Evolutionary conservation across 2,797 vertebrate species (phyloP).

Genomic region (Microtus obscurus): DNA sequence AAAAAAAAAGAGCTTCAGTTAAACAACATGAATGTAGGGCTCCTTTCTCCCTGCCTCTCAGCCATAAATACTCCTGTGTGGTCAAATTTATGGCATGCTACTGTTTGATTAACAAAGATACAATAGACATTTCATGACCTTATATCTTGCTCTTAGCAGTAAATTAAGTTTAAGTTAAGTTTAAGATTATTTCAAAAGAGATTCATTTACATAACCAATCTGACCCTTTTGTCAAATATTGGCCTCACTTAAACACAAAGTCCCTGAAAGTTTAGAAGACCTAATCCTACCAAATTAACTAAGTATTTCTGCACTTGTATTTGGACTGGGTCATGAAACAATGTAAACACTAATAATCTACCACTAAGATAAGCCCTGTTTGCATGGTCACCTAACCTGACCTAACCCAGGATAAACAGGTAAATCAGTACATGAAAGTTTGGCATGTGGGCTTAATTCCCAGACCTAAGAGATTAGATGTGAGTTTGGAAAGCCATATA

Average conservation of each 20-base stretch:
- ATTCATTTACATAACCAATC: not conserved
- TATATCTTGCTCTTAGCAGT: slow-evolving; percentile 45
- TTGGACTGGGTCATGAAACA: slow-evolving; percentile 53
- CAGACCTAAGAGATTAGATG: slow-evolving; percentile 76
- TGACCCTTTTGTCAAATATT: slow-evolving; percentile 69
- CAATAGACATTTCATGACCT: not conserved
- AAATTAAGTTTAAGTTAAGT: slow-evolving; percentile 45
- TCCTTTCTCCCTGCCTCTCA: not conserved
- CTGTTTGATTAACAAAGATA: slow-evolving; percentile 33
- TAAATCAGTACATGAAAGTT: slow-evolving; percentile 69
- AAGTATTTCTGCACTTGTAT: slow-evolving; percentile 60
- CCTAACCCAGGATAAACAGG: slow-evolving; percentile 64
- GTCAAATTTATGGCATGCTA: slow-evolving; percentile 36
- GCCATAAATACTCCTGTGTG: not conserved
- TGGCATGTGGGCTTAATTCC: slow-evolving; percentile 70
- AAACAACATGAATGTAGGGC: slow-evolving; percentile 8
- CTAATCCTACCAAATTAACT: slow-evolving; percentile 55
- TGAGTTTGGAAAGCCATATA: slow-evolving; percentile 59
- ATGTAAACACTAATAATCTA: slow-evolving; percentile 68
- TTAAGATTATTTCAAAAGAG: slow-evolving; percentile 68
- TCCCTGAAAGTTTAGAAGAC: slow-evolving; percentile 60
- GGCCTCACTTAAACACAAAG: slow-evolving; percentile 40
- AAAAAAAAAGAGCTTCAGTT: not conserved
- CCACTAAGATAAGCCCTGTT: slow-evolving; percentile 66
- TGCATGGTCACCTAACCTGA: slow-evolving; percentile 52